Percentiles rank a stretch among this genome's conserved stretches.
Conservation (phyloP, 2,888 invertebrate species). For the Mechanitis messenoides region DNA sequence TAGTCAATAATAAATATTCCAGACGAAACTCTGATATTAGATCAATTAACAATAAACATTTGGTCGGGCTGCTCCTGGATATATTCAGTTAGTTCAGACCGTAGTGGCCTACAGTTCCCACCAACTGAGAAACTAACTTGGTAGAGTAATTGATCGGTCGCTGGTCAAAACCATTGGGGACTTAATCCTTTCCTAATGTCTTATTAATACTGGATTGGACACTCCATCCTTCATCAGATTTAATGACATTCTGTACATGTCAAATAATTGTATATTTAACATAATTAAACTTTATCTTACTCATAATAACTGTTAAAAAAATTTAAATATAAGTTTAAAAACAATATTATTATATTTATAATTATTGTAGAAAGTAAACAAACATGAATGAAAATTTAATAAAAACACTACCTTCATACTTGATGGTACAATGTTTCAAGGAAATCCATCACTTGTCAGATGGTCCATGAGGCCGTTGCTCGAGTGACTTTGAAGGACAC, state of each 20-base stretch:
- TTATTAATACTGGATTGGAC: conserved; percentile 22
- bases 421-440: conserved; percentile 1
- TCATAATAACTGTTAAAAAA: not conserved
- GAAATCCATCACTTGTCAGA: conserved; percentile 1
- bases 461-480: conserved; percentile 9
- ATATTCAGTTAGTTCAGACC: conserved; percentile 63
- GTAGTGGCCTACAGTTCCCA: conserved; percentile 40
- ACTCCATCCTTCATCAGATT: conserved; percentile 15
- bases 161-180: conserved; percentile 22
- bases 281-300: not conserved
- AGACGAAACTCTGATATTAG: conserved; percentile 34
- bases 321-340: not conserved
- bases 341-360: no score
- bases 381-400: not conserved
- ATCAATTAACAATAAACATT: conserved; percentile 66
- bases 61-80: conserved; percentile 57
- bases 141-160: conserved; percentile 43
- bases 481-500: conserved; percentile 25
- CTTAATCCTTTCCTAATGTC: conserved; percentile 29
- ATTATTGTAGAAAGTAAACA: not conserved
- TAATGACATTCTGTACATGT: conserved; percentile 10
- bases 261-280: conserved; percentile 3
- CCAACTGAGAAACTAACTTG: conserved; percentile 48
- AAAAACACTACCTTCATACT: not conserved
- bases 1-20: not conserved